Evolutionary conservation across 2,113 vertebrate genomes (phyloP).

Genomic region (Columba livia): DNA sequence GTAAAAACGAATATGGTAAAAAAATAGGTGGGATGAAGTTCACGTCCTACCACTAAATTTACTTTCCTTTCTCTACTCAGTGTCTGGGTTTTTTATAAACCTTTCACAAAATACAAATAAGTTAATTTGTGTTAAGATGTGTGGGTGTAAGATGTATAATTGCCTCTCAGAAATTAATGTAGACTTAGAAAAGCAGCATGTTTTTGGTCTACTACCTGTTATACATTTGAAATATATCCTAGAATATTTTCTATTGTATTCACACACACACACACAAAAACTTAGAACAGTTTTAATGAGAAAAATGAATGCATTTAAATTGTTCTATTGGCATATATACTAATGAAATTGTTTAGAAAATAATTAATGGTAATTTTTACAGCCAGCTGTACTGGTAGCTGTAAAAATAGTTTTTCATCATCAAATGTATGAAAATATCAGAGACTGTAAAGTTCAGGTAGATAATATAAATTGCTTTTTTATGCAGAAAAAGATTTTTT

Average conservation of each 20-base stretch:
- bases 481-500: background rate
- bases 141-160: background rate
- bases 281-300: background rate
- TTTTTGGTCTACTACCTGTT: background rate
- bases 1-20: conserved; percentile 46
- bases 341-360: background rate
- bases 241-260: background rate
- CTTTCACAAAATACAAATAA: conserved; percentile 1
- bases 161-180: background rate
- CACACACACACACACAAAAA: background rate
- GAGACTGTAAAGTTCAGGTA: background rate
- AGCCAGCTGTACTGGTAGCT: background rate
- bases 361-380: background rate
- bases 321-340: background rate
- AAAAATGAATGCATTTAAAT: background rate
- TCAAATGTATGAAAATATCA: background rate
- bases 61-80: background rate
- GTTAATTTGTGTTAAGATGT: background rate
- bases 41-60: conserved; percentile 6
- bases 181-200: background rate
- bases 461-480: background rate
- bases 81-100: background rate
- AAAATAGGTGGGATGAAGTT: background rate
- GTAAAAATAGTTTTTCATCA: background rate
- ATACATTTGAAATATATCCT: background rate